phyloP scores from a whole-genome alignment of 2,797 vertebrate genomes.

The Harpagifer antarcticus region DNA sequence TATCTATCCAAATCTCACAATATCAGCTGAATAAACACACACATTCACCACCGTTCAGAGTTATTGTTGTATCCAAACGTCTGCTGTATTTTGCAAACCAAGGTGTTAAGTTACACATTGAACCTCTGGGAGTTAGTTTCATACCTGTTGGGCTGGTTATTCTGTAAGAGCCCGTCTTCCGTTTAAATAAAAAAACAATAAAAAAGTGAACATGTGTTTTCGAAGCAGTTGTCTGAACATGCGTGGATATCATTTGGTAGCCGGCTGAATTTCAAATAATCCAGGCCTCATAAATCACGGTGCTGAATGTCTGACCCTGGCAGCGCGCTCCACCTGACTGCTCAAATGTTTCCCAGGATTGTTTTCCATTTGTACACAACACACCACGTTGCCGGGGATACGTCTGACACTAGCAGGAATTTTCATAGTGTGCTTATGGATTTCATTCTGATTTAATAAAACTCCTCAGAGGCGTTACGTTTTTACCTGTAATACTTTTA shows the following conservation, averaged over 20 bases:
- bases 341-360: constrained; percentile 66
- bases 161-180: not conserved
- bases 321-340: constrained; percentile 63
- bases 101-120: constrained; percentile 1
- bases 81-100: constrained; percentile 6
- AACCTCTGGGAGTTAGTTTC: not conserved
- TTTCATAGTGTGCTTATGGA: constrained; percentile 23
- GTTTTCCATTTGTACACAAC: constrained; percentile 70
- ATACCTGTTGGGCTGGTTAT: constrained; percentile 4
- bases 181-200: not conserved
- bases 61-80: not conserved
- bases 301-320: constrained; percentile 54
- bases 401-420: constrained; percentile 39
- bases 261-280: constrained; percentile 46
- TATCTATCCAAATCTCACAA: not conserved
- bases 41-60: not conserved
- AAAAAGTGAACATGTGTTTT: constrained; percentile 16
- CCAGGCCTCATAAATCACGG: constrained; percentile 54
- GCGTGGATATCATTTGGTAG: constrained; percentile 21
- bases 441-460: constrained; percentile 36
- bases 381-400: constrained; percentile 66
- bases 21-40: constrained; percentile 3
- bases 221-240: constrained; percentile 26
- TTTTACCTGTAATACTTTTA: constrained; percentile 14
- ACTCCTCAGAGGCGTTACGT: constrained; percentile 2